Evolutionary conservation across 2,113 vertebrate genomes (phyloP).

Genomic region (Phyllostomus discolor): DNA sequence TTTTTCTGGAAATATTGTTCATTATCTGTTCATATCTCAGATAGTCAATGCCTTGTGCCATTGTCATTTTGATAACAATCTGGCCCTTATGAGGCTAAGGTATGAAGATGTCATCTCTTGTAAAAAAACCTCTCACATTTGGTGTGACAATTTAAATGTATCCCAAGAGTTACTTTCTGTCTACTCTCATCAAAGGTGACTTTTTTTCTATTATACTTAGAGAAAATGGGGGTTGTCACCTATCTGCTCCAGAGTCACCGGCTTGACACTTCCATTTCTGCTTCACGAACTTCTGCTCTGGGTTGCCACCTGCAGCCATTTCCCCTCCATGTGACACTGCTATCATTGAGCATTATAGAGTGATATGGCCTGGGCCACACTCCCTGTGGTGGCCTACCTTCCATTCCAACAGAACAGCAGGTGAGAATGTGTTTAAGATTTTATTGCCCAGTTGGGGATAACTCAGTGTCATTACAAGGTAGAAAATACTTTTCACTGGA

Average conservation of each 20-base stretch:
- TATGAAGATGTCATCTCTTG: conserved; percentile 11
- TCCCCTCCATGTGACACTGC: background rate
- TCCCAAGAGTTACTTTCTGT: background rate
- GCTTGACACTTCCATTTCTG: background rate
- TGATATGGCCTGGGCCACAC: background rate
- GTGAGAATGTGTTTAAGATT: conserved; percentile 12
- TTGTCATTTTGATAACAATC: conserved; percentile 15
- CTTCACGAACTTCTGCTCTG: background rate
- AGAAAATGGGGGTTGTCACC: background rate
- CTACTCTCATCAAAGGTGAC: conserved; percentile 2
- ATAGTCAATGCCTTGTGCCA: conserved; percentile 56
- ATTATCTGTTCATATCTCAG: conserved; percentile 63
- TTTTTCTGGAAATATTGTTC: conserved; percentile 63
- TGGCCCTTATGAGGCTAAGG: conserved; percentile 35
- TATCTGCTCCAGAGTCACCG: background rate
- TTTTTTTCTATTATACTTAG: background rate
- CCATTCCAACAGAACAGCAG: background rate
- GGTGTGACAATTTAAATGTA: conserved; percentile 32
- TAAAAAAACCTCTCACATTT: conserved; percentile 34
- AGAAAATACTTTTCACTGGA: conserved; percentile 12
- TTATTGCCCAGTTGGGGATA: background rate
- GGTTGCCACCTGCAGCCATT: background rate
- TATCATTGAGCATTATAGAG: background rate
- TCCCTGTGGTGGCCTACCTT: background rate
- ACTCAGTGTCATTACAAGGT: background rate